These are phyloP conservation scores for Anhinga rufa DNA, from an alignment of 2,113 vertebrate species.

Conservation along the genomic window DNA sequence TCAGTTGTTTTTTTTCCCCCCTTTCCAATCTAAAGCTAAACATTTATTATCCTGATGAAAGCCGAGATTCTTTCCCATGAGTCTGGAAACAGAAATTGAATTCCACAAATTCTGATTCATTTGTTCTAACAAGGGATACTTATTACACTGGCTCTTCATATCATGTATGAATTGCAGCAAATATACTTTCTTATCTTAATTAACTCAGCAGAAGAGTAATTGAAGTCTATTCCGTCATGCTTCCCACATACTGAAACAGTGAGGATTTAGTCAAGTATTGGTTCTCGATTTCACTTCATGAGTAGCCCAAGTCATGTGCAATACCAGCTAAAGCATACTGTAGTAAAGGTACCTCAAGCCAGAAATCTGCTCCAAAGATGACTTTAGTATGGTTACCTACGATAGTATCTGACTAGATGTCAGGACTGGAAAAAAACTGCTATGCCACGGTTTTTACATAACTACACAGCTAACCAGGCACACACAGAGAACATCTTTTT, in stretches of 20 bases:
- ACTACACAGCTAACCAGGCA: neutral
- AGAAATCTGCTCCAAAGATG: neutral
- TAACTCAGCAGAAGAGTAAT: neutral
- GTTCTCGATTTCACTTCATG: neutral
- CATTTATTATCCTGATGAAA: neutral
- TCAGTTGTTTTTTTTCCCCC: neutral
- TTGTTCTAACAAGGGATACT: neutral
- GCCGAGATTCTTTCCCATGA: neutral
- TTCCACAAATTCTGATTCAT: neutral
- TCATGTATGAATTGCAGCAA: neutral
- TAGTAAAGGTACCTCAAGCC: neutral
- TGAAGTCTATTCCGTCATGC: neutral
- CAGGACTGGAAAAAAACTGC: neutral
- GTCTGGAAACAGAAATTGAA: neutral
- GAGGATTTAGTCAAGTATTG: neutral
- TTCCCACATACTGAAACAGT: neutral
- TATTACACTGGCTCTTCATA: neutral
- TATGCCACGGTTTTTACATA: neutral
- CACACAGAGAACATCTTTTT: neutral
- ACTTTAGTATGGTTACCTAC: neutral
- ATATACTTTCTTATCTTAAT: neutral
- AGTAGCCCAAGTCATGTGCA: neutral
- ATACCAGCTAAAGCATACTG: neutral
- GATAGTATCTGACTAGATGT: neutral
- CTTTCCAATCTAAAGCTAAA: neutral